Conservation (phyloP, 1,140 invertebrate genomes). For the Antheraea pernyi region DNA sequence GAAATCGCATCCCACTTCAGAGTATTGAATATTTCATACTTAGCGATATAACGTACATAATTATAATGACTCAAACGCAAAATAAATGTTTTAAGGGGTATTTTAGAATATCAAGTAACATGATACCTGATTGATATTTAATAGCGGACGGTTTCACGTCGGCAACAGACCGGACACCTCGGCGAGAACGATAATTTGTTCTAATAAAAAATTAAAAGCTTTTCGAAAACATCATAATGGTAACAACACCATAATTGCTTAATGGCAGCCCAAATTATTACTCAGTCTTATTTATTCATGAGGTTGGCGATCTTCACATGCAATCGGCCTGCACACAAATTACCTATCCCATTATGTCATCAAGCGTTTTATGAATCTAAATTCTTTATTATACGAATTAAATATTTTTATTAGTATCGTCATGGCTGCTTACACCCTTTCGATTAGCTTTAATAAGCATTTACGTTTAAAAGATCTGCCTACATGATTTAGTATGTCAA, state of each 20-base stretch:
- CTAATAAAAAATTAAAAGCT: slow-evolving; percentile 78
- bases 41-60: neutral
- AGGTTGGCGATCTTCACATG: slow-evolving; percentile 45
- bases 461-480: slow-evolving; percentile 19
- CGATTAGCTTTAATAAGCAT: slow-evolving; percentile 57
- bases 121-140: slow-evolving; percentile 70
- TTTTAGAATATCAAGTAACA: slow-evolving; percentile 21
- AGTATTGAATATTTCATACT: neutral
- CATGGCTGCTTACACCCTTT: slow-evolving; percentile 56
- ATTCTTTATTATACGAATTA: slow-evolving; percentile 64
- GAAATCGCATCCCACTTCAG: neutral
- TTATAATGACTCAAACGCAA: slow-evolving; percentile 17
- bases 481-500: slow-evolving; percentile 9
- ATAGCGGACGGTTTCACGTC: slow-evolving; percentile 38
- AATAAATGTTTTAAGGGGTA: slow-evolving; percentile 6
- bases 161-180: slow-evolving; percentile 45
- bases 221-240: slow-evolving; percentile 74
- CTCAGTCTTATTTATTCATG: slow-evolving; percentile 76
- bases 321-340: slow-evolving; percentile 56
- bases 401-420: slow-evolving; percentile 51
- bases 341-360: slow-evolving; percentile 73
- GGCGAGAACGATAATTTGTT: slow-evolving; percentile 59
- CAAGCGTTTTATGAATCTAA: slow-evolving; percentile 69
- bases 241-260: slow-evolving; percentile 74
- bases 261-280: slow-evolving; percentile 71